phyloP scores from a whole-genome alignment of 2,888 invertebrate genomes.

The Anoplius nigerrimus region DNA sequence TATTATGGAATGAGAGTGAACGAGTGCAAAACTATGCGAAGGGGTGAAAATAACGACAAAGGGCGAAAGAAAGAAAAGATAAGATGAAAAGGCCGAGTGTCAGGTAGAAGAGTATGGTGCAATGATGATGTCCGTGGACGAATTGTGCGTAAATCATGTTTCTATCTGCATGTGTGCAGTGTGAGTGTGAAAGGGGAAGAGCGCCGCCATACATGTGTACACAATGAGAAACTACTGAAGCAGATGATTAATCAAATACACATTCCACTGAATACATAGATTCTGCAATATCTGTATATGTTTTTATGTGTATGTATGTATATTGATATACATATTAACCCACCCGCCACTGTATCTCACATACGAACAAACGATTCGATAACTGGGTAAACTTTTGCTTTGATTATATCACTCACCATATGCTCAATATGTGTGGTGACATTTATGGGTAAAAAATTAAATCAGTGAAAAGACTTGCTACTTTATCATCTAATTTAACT shows the following conservation, averaged over 20 bases:
- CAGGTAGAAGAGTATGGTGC: slow-evolving; percentile 1
- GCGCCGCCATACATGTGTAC: slow-evolving; percentile 29
- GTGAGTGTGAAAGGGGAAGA: slow-evolving; percentile 11
- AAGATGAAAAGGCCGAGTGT: slow-evolving; percentile 4
- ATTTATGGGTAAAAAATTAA: no score
- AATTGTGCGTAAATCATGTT: no score
- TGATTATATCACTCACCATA: no score
- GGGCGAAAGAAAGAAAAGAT: neutral
- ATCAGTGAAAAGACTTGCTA: no score
- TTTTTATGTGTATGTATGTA: slow-evolving; percentile 32
- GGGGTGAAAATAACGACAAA: neutral
- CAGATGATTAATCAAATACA: slow-evolving; percentile 50
- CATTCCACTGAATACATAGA: slow-evolving; percentile 38
- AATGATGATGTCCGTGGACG: neutral
- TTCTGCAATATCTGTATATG: slow-evolving; percentile 15
- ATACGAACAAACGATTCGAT: no score
- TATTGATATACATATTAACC: slow-evolving; percentile 26
- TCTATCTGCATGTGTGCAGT: no score
- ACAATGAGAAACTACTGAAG: slow-evolving; percentile 25
- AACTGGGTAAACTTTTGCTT: no score
- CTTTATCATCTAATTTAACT: no score
- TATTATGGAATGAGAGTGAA: slow-evolving; percentile 20
- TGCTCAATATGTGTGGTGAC: no score
- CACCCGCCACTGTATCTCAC: slow-evolving; percentile 28
- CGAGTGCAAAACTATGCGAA: slow-evolving; percentile 4